Percentiles rank a stretch among this genome's conserved stretches.
phyloP scores from a whole-genome alignment of 2,113 vertebrate genomes.

The Oriolus oriolus region DNA sequence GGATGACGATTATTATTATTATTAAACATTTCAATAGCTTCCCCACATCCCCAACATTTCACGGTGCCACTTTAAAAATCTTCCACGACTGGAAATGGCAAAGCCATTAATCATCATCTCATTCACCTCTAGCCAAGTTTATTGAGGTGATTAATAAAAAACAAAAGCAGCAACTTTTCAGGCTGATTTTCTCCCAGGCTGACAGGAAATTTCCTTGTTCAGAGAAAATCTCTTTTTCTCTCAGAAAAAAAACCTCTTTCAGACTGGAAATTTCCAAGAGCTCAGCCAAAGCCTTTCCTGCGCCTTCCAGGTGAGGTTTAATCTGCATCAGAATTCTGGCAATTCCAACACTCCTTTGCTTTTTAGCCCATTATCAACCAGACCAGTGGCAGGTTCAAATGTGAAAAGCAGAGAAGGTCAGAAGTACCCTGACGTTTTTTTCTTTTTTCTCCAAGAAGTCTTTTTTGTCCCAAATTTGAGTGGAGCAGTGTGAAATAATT shows the following conservation, averaged over 20 bases:
- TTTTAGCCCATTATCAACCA: not conserved
- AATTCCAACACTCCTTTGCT: not conserved
- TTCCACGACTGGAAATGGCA: not conserved
- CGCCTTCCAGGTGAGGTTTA: not conserved
- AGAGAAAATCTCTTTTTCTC: not conserved
- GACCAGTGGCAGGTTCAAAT: not conserved
- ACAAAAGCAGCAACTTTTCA: not conserved
- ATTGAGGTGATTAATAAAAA: not conserved
- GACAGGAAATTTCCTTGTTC: not conserved
- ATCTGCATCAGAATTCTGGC: not conserved
- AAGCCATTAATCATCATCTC: not conserved
- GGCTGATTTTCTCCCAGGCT: not conserved
- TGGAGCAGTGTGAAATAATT: not conserved
- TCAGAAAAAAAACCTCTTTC: not conserved
- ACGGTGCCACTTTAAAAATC: not conserved
- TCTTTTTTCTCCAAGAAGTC: not conserved
- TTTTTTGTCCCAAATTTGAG: not conserved
- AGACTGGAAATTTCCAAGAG: not conserved
- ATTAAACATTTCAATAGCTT: not conserved
- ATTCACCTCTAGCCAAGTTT: not conserved
- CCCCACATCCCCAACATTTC: not conserved
- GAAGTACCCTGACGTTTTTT: accelerated
- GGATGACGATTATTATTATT: not conserved
- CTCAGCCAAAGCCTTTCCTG: not conserved
- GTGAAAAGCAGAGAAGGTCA: not conserved